phyloP scores from a whole-genome alignment of 2,113 vertebrate species.

The Brachyistius frenatus region DNA sequence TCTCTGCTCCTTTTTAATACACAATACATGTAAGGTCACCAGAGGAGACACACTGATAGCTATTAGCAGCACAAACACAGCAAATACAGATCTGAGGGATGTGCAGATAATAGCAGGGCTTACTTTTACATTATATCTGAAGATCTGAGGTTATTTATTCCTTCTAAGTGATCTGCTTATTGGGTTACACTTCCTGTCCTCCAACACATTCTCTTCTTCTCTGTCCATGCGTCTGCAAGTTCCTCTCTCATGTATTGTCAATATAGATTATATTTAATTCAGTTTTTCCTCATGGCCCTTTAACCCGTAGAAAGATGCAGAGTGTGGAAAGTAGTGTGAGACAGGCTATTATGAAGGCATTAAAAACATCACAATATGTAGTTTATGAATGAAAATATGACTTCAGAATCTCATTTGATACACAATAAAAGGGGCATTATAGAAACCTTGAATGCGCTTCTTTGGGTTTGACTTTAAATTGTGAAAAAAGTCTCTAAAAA shows the following conservation, averaged over 20 bases:
- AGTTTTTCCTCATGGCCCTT: too few relatives aligned
- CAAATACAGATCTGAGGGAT: neutral
- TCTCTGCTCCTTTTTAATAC: neutral
- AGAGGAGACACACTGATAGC: neutral
- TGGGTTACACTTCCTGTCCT: constrained; percentile 56
- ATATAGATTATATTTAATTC: too few relatives aligned
- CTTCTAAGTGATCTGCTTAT: constrained; percentile 43
- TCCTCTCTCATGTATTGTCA: too few relatives aligned
- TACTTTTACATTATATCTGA: constrained; percentile 11
- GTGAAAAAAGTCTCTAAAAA: neutral
- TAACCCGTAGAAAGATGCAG: too few relatives aligned
- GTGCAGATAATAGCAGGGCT: constrained; percentile 2
- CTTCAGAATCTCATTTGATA: too few relatives aligned
- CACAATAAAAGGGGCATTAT: too few relatives aligned
- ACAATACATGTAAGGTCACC: neutral
- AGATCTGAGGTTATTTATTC: constrained; percentile 42
- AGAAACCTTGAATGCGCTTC: too few relatives aligned
- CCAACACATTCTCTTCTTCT: constrained; percentile 5
- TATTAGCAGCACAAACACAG: neutral
- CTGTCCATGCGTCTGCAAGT: constrained; percentile 1
- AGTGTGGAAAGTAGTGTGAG: too few relatives aligned
- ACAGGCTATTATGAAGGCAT: too few relatives aligned
- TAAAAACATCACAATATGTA: too few relatives aligned
- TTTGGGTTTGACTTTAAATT: neutral
- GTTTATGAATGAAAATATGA: too few relatives aligned